Conservation (phyloP, 64 coral and sea anemone species). For the Anthopleura sola region DNA sequence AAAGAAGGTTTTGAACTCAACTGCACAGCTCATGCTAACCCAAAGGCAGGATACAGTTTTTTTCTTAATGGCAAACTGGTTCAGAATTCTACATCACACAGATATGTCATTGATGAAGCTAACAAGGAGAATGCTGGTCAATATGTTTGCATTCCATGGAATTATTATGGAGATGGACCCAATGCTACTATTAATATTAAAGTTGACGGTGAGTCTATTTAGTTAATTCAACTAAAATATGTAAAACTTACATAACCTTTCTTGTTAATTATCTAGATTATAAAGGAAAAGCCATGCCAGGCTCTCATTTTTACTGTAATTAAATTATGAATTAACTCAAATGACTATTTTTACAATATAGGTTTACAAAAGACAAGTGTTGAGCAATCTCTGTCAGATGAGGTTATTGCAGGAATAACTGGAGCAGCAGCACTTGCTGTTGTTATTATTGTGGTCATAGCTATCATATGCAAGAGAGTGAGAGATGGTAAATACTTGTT, state of each 20-base stretch:
- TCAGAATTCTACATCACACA: conserved; percentile 9
- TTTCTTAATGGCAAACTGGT: conserved; percentile 8
- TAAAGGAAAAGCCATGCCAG: no score
- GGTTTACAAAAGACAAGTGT: not conserved
- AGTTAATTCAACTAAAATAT: not conserved
- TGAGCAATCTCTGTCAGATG: not conserved
- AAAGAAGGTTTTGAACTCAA: conserved; percentile 16
- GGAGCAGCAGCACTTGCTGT: not conserved
- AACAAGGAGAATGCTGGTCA: not conserved
- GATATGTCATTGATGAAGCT: not conserved
- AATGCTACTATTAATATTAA: not conserved
- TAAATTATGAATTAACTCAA: no score
- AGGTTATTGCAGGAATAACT: conserved; percentile 21
- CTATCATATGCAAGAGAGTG: not conserved
- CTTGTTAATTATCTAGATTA: no score
- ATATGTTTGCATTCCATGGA: conserved; percentile 2
- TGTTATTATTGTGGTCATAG: not conserved
- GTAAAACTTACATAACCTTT: not conserved
- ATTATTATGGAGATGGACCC: not conserved
- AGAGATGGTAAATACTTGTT: not conserved
- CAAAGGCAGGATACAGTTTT: conserved; percentile 13
- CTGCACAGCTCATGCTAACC: conserved; percentile 14
- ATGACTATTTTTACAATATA: no score
- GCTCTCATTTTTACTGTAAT: no score
- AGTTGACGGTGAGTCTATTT: not conserved